Evolutionary conservation across 2,113 vertebrate genomes (phyloP), one percentile per base, ranked within the genome.

Genomic region (Drymodes brunneopygia): DNA sequence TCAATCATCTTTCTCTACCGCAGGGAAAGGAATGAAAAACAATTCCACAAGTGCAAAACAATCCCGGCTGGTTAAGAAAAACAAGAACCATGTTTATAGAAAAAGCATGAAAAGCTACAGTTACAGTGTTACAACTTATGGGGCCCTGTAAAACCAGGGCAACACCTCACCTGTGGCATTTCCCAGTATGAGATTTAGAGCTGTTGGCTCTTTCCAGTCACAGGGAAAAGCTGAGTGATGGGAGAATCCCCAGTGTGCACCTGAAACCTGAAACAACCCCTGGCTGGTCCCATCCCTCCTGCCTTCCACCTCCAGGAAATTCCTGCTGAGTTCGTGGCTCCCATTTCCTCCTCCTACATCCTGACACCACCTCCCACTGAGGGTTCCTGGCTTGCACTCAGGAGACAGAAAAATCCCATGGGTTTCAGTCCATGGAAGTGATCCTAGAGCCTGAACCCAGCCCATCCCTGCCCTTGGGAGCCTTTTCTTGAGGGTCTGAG

Each of bases 371-470:
- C 2, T 33, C 78, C 66, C 50, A 8, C 29, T 4, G 6, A 42
- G 9, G 58, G 36, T 27, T 86, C 48, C 75, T 71, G 6, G 1
- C 20, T 64, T 51, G 47, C 58, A 20, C 14, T 47, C 53, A 15
- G 36, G 24, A 47, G 19, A 27, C 54, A 62, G 12, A 1, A 27
- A 66, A 82, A 27, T 28, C 36, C 38, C 6, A 1, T 3, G 13
- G 29, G 16, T 44, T 71, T 79, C 51, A 50, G 15, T 25, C 74
- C 16, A 3, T 5, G 4, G 11, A 24, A 88, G 15, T 11, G 0
- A 51, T 25, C 62, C 20, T 20, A 31, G 33, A 51, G n/a, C 17
- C 31, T 2, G 1, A 1, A 11, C 21, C 24, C 3, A 1, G 54
- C 1, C 0, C 5, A 31, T 27, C 40, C 54, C 58, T 40, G 45